phyloP scores from a whole-genome alignment of 2,888 invertebrate genomes.

The Callinectes sapidus region DNA sequence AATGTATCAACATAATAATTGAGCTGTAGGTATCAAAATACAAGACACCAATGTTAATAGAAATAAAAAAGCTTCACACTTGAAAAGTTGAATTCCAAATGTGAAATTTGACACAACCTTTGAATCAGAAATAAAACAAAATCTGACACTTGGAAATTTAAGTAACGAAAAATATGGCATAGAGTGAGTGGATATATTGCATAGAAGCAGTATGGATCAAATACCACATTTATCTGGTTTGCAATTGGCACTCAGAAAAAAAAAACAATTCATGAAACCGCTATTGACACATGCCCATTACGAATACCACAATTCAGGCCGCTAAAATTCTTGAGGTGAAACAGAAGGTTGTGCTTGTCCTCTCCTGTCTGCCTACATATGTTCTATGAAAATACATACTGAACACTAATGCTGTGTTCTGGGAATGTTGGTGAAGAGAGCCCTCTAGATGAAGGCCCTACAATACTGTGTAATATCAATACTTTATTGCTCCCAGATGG shows the following conservation, averaged over 20 bases:
- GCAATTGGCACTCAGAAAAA: neutral
- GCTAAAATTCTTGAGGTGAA: neutral
- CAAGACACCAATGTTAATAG: neutral
- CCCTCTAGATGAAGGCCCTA: neutral
- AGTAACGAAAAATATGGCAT: neutral
- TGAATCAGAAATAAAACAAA: neutral
- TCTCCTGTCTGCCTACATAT: neutral
- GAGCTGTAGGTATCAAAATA: conserved; percentile 1
- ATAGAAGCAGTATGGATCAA: neutral
- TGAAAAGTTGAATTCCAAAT: neutral
- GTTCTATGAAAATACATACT: neutral
- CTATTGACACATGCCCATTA: neutral
- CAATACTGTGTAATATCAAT: neutral
- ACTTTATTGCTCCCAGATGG: neutral
- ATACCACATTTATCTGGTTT: neutral
- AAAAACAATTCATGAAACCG: too few species aligned
- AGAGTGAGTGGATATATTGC: neutral
- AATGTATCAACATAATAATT: neutral
- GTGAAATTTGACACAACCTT: neutral
- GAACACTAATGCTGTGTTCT: neutral
- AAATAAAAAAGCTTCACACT: neutral
- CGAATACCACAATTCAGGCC: neutral
- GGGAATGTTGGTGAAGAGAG: neutral
- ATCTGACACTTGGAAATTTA: neutral
- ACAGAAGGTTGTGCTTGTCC: neutral